Percentiles rank a stretch among this genome's conserved stretches.
phyloP scores from a whole-genome alignment of 2,113 vertebrate species.

The Coturnix japonica region DNA sequence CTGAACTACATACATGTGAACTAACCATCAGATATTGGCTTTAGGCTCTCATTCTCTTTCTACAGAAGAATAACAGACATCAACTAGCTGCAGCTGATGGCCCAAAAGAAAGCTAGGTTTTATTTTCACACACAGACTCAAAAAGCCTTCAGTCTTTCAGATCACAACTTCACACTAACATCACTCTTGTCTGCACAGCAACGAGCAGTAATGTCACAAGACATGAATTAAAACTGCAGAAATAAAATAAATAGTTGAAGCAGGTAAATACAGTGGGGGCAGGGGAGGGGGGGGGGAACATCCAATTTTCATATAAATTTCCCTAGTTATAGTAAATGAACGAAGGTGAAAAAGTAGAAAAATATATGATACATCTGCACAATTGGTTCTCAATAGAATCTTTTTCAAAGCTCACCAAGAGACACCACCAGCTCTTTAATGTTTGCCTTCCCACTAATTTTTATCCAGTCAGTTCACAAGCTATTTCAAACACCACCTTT shows the following conservation, averaged over 20 bases:
- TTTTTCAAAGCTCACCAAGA: conserved; percentile 52
- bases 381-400: conserved; percentile 47
- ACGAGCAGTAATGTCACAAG: not conserved
- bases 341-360: conserved; percentile 13
- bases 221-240: not conserved
- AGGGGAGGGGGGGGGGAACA: too few species aligned
- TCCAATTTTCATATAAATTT: conserved; percentile 53
- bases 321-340: conserved; percentile 13
- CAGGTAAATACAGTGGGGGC: not conserved
- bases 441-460: conserved; percentile 52
- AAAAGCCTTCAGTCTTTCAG: not conserved
- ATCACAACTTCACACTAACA: not conserved
- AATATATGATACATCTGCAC: conserved; percentile 26
- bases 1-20: not conserved
- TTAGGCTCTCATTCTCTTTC: not conserved
- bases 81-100: not conserved
- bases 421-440: conserved; percentile 28
- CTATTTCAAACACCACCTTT: conserved; percentile 55
- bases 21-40: not conserved
- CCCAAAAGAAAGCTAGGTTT: not conserved
- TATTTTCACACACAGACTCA: not conserved
- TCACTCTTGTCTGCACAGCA: not conserved
- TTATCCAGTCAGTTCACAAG: conserved; percentile 59
- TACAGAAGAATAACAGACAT: not conserved
- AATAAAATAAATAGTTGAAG: conserved; percentile 10